Conservation (phyloP, 2,797 vertebrate species). For the Masticophis lateralis region DNA sequence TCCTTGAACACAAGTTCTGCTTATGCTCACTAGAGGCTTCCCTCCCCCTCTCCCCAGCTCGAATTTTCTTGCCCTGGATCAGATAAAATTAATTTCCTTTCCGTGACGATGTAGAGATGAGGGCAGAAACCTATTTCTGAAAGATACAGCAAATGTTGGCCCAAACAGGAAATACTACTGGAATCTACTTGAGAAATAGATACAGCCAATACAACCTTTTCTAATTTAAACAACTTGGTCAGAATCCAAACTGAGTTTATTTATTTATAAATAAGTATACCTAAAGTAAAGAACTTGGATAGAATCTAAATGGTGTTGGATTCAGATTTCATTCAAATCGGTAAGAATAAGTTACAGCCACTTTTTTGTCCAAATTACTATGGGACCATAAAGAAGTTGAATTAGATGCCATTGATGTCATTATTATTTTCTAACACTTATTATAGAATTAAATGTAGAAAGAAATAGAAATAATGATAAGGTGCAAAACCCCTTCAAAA, state of each 20-base stretch:
- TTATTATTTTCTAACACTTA: background rate
- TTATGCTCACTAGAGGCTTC: background rate
- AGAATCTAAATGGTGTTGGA: background rate
- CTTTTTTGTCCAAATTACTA: background rate
- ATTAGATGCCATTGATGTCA: background rate
- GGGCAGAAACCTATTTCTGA: background rate
- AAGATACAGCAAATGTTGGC: background rate
- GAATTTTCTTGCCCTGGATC: background rate
- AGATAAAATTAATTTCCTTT: background rate
- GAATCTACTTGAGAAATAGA: background rate
- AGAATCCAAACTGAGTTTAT: background rate
- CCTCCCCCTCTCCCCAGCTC: background rate
- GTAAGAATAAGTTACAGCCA: background rate
- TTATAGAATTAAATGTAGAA: background rate
- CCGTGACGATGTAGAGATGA: background rate
- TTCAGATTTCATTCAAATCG: background rate
- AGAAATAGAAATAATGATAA: background rate
- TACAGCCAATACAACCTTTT: background rate
- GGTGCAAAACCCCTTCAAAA: background rate
- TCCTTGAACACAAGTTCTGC: background rate
- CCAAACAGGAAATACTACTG: too few species aligned
- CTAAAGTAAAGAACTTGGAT: background rate
- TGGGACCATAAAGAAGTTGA: background rate
- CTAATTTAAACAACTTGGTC: background rate
- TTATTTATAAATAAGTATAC: background rate